Percentiles rank a stretch among this genome's conserved stretches.
phyloP scores from a whole-genome alignment of 2,113 vertebrate genomes.

The Conger conger region DNA sequence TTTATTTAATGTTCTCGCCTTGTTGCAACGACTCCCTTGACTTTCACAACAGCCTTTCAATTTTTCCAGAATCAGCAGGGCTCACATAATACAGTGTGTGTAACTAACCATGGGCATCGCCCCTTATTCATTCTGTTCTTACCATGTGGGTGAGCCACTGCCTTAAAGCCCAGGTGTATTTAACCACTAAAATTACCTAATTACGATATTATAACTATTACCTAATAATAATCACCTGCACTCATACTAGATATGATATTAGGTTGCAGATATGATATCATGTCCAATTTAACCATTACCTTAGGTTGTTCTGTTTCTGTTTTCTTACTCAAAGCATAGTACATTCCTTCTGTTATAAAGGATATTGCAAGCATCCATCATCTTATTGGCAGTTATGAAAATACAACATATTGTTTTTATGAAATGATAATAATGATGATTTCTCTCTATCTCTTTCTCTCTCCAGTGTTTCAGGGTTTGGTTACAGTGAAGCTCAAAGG shows the following conservation, averaged over 20 bases:
- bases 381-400: neutral
- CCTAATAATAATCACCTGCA: too few relatives aligned
- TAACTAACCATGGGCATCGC: neutral
- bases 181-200: too few relatives aligned
- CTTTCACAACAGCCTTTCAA: neutral
- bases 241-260: too few relatives aligned
- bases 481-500: constrained; percentile 78
- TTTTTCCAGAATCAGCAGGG: neutral
- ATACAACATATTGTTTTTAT: neutral
- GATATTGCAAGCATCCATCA: neutral
- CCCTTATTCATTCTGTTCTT: too few relatives aligned
- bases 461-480: constrained; percentile 77
- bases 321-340: neutral
- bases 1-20: neutral
- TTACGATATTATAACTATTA: too few relatives aligned
- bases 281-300: too few relatives aligned
- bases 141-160: too few relatives aligned
- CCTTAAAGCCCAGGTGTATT: too few relatives aligned
- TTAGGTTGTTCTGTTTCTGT: too few relatives aligned
- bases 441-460: constrained; percentile 24
- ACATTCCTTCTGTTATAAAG: neutral
- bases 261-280: too few relatives aligned
- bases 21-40: neutral
- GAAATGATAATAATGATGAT: neutral
- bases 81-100: neutral